Percentiles rank a stretch among this genome's conserved stretches.
Conservation (phyloP, 2,113 vertebrate species). For the Carassius gibelio region DNA sequence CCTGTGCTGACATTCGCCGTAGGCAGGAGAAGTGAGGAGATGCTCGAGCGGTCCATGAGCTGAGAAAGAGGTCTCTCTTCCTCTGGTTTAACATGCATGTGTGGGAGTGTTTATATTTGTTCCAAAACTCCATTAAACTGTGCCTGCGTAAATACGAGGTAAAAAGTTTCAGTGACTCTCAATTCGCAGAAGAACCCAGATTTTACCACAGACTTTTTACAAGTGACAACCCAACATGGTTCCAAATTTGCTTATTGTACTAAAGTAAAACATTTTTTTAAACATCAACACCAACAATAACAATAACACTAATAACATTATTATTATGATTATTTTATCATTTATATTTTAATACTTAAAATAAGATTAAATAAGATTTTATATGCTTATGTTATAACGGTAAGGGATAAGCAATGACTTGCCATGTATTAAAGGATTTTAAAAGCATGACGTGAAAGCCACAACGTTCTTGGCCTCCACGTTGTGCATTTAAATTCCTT, state of each 20-base stretch:
- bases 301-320: background rate
- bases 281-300: background rate
- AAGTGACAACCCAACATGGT: background rate
- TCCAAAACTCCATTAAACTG: constrained; percentile 14
- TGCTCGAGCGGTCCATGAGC: background rate
- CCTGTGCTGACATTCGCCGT: constrained; percentile 35
- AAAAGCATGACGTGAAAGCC: too few species aligned
- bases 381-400: too few species aligned
- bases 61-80: background rate
- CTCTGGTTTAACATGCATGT: background rate
- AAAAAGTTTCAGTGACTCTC: background rate
- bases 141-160: constrained; percentile 2
- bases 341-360: too few species aligned
- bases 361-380: too few species aligned
- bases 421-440: too few species aligned
- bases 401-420: too few species aligned
- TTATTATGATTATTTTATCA: background rate
- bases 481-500: too few species aligned
- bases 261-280: background rate
- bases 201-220: background rate
- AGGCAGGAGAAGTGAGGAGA: constrained; percentile 23
- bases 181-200: background rate
- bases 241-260: background rate
- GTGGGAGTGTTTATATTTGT: constrained; percentile 27
- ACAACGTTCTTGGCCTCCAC: too few species aligned